These are phyloP conservation scores for Actinia tenebrosa DNA, from an alignment of 64 coral and sea anemone species.

Conservation along the genomic window DNA sequence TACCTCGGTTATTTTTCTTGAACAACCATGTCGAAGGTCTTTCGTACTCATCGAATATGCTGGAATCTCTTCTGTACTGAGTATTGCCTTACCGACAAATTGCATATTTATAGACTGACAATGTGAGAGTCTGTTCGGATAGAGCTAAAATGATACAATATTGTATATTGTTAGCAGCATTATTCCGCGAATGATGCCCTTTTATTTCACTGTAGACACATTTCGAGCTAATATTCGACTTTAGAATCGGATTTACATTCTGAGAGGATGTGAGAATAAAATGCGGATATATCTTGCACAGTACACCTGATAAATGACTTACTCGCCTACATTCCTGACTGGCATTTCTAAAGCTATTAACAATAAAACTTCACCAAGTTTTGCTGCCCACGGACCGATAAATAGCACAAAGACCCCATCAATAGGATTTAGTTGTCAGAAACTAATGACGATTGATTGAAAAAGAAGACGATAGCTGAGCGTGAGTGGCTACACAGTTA, in stretches of 20 bases:
- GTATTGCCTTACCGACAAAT: too few species aligned
- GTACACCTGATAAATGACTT: not conserved
- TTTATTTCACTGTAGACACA: too few species aligned
- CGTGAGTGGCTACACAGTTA: not conserved
- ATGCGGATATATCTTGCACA: not conserved
- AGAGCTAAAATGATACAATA: too few species aligned
- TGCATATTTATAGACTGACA: too few species aligned
- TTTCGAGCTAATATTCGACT: not conserved
- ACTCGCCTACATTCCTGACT: not conserved
- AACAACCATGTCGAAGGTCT: too few species aligned
- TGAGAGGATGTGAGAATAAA: not conserved
- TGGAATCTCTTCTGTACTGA: too few species aligned
- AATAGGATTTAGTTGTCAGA: too few species aligned
- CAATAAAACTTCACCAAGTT: not conserved
- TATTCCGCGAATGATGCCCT: too few species aligned
- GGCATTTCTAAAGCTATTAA: slow-evolving; percentile 2
- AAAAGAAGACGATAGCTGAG: not conserved
- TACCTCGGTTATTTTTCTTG: too few species aligned
- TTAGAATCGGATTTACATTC: not conserved
- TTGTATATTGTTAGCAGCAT: too few species aligned
- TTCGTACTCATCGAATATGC: too few species aligned
- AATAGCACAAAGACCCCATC: not conserved
- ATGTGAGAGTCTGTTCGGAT: too few species aligned
- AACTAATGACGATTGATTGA: not conserved
- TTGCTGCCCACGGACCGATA: not conserved